A percentile compares a stretch with the other conserved stretches of the same genome.
phyloP scores from a whole-genome alignment of 2,113 vertebrate species.

The Rhinolophus sinicus region DNA sequence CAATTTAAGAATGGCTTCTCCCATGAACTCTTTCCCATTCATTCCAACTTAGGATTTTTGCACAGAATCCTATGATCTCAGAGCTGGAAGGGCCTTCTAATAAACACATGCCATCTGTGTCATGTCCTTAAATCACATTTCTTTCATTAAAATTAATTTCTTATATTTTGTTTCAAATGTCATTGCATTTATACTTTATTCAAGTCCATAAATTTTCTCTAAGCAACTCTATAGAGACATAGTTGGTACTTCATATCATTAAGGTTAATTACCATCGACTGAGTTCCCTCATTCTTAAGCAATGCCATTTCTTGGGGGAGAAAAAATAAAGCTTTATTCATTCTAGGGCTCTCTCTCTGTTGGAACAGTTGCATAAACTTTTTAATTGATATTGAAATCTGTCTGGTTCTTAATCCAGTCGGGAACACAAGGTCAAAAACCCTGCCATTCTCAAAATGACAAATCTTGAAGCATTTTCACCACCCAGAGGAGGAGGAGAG shows the following conservation, averaged over 20 bases:
- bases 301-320: neutral
- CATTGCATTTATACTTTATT: neutral
- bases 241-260: neutral
- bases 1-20: neutral
- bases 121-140: neutral
- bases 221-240: neutral
- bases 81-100: neutral
- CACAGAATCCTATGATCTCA: neutral
- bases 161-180: neutral
- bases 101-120: neutral
- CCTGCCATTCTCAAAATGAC: slow-evolving; percentile 20
- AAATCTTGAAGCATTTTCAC: neutral
- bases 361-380: slow-evolving; percentile 14
- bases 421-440: slow-evolving; percentile 17
- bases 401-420: slow-evolving; percentile 46
- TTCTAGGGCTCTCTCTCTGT: neutral
- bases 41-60: neutral
- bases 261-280: neutral
- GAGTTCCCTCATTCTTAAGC: neutral
- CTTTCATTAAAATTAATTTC: neutral
- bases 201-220: neutral
- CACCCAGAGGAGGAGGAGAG: neutral
- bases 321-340: neutral
- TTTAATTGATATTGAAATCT: slow-evolving; percentile 50
- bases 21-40: neutral